Evolutionary conservation across 2,113 vertebrate species (phyloP), one percentile per base, ranked within the genome.

Genomic region (Cynopterus brachyotis): DNA sequence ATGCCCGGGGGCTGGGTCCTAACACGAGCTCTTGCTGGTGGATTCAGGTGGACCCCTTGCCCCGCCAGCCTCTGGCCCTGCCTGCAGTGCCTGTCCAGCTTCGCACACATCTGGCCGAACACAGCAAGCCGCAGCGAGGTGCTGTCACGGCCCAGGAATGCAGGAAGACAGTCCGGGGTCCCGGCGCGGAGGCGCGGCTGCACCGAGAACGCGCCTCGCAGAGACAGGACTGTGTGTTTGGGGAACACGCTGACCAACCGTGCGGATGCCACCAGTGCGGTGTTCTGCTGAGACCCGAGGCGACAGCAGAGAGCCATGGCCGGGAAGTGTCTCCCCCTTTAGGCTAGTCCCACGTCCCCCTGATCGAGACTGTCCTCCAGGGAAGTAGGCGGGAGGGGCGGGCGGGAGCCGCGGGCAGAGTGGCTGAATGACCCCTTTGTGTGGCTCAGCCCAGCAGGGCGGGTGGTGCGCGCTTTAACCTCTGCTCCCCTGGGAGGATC

Each of bases 141-240:
- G 75, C 57, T 35, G 66, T 96, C 95, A 96, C 1, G 0, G 42
- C 37, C 89, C 73, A 72, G 85, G 91, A 96, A 97, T 89, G 60
- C 86, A 79, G 85, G 82, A 94, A 85, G 80, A 69, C 32, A 12
- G 93, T 0, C 96, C 64, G 57, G 83, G 91, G 78, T 42, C 87
- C 94, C 95, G 96, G 96, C 94, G 64, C 4, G 0, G 75, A 92
- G 84, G n/a, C 62, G 19, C 76, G 93, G 95, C 85, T 0, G 10
- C 60, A 50, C 96, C 89, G 84, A 59, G 88, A 92, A 86, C 73
- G 80, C 72, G 89, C 76, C 78, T 80, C 0, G 13, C 10, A 40
- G 24, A 53, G 40, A 37, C 75, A 90, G 66, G 62, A 88, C 70
- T 81, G 55, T 84, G 81, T 17, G 6, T 57, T 64, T 76, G 78